Percentiles rank a stretch among this genome's conserved stretches.
These are phyloP conservation scores for Sweltsa coloradensis DNA, from an alignment of 1,140 invertebrate genomes.

Conservation along the genomic window DNA sequence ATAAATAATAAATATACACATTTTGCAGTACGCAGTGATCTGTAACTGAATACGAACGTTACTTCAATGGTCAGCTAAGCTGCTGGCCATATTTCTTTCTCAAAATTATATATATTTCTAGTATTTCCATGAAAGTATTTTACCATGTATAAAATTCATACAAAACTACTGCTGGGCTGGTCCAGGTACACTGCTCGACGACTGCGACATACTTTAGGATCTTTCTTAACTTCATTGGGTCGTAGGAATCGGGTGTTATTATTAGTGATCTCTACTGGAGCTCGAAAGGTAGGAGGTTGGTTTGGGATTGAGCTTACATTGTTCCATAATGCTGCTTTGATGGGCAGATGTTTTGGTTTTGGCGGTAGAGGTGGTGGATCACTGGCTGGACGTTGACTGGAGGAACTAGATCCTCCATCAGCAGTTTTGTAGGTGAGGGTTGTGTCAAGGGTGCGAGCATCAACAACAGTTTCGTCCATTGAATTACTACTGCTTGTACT, in stretches of 20 bases:
- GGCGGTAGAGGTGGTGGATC: slow-evolving; percentile 40
- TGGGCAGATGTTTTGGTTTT: slow-evolving; percentile 42
- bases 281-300: not conserved
- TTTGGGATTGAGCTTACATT: too few species aligned
- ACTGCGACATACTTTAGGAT: slow-evolving; percentile 7
- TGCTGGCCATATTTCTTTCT: too few species aligned
- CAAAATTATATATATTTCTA: too few species aligned
- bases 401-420: not conserved
- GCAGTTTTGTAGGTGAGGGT: not conserved
- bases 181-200: slow-evolving; percentile 38
- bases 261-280: slow-evolving; percentile 4
- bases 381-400: slow-evolving; percentile 12
- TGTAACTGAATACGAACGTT: too few species aligned
- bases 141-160: slow-evolving; percentile 24
- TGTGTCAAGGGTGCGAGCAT: not conserved
- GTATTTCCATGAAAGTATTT: too few species aligned
- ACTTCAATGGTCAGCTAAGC: too few species aligned
- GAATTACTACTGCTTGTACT: not conserved
- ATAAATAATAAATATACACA: too few species aligned
- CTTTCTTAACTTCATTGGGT: slow-evolving; percentile 2
- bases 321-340: slow-evolving; percentile 31
- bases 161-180: slow-evolving; percentile 48
- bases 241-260: slow-evolving; percentile 3
- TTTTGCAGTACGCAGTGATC: too few species aligned
- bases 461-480: slow-evolving; percentile 1